phyloP scores from a whole-genome alignment of 1,140 invertebrate genomes.

The Eulimnadia texana region DNA sequence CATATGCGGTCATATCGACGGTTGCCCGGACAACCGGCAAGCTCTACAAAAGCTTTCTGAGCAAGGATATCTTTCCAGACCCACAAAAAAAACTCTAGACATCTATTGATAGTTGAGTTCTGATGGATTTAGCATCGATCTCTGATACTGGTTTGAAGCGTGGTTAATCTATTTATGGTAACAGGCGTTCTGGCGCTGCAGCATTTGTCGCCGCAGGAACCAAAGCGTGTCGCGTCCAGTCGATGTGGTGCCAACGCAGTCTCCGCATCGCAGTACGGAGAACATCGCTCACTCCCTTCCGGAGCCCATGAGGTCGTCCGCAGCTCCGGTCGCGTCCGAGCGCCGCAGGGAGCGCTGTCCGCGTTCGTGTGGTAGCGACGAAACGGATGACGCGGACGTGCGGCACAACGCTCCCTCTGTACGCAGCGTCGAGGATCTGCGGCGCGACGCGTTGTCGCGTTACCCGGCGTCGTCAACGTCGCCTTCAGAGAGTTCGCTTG shows the following conservation, averaged over 20 bases:
- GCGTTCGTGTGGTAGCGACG: not conserved
- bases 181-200: conserved; percentile 60
- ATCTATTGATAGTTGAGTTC: too few relatives aligned
- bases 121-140: too few relatives aligned
- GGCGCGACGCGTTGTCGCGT: not conserved
- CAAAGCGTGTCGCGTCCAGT: conserved; percentile 1
- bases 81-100: too few relatives aligned
- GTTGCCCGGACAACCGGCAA: too few relatives aligned
- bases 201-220: conserved; percentile 55
- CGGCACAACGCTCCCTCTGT: not conserved
- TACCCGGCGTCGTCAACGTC: conserved; percentile 13
- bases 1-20: too few relatives aligned
- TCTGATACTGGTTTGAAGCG: too few relatives aligned
- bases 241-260: not conserved
- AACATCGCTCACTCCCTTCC: not conserved
- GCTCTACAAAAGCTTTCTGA: too few relatives aligned
- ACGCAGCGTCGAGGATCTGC: not conserved
- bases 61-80: too few relatives aligned
- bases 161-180: not conserved
- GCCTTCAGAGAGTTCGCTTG: conserved; percentile 20
- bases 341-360: not conserved
- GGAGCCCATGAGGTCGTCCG: too few relatives aligned
- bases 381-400: not conserved
- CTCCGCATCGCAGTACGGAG: conserved; percentile 2
- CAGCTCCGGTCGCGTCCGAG: not conserved